phyloP scores from a whole-genome alignment of 2,797 vertebrate species.

The Gymnoscopelus microlampas region DNA sequence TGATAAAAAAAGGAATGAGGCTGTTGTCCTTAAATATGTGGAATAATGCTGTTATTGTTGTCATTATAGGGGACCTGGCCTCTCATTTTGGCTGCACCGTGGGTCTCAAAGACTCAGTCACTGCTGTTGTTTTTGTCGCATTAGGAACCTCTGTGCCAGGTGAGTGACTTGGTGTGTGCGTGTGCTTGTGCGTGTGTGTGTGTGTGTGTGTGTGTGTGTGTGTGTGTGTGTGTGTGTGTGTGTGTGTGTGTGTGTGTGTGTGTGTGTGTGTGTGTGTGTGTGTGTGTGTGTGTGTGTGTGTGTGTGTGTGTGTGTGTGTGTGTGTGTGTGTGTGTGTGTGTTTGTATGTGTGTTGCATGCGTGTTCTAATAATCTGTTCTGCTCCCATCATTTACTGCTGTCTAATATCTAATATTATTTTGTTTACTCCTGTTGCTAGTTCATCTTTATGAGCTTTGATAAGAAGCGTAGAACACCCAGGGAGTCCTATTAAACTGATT shows the following conservation, averaged over 20 bases:
- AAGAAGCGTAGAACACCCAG: no score
- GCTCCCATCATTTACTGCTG: no score
- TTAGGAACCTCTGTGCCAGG: conserved; percentile 97
- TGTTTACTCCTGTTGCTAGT: no score
- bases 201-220: background rate
- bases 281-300: no score
- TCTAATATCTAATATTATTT: no score
- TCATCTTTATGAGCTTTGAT: no score
- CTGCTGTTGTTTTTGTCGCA: conserved; percentile 95
- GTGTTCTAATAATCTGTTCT: no score
- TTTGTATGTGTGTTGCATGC: no score
- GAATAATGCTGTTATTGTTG: background rate
- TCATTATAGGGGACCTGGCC: conserved; percentile 85
- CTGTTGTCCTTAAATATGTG: no score
- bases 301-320: background rate
- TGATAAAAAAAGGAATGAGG: no score
- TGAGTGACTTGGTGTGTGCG: conserved; percentile 53
- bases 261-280: background rate
- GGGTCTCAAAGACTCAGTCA: conserved; percentile 97
- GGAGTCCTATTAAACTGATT: no score
- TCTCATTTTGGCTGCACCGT: conserved; percentile 98
- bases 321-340: background rate
- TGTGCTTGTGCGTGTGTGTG: conserved; percentile 20
- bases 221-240: background rate
- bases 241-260: background rate